Conservation (phyloP, 2,113 vertebrate species). For the Leptodactylus fuscus region DNA sequence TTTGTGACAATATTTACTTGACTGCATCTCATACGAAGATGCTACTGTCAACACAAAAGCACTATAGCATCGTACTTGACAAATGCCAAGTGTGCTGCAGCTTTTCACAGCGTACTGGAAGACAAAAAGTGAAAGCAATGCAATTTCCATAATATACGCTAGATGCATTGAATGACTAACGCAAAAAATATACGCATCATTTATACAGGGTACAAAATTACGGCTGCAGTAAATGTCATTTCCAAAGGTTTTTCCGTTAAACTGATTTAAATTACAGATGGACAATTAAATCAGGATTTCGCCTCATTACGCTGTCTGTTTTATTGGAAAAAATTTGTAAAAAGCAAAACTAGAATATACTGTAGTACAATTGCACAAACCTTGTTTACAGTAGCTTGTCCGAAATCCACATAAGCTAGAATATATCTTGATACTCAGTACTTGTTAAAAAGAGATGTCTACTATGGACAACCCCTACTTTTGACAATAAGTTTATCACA, state of each 20-base stretch:
- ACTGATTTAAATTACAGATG: conserved; percentile 25
- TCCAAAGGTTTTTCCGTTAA: conserved; percentile 12
- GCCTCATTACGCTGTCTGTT: not conserved
- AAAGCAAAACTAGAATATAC: too few relatives aligned
- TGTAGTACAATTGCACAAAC: too few relatives aligned
- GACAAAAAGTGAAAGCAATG: conserved; percentile 36
- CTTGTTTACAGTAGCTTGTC: too few relatives aligned
- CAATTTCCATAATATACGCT: conserved; percentile 53
- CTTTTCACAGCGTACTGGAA: conserved; percentile 36
- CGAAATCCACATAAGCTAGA: too few relatives aligned
- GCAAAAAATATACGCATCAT: conserved; percentile 48
- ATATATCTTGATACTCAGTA: too few relatives aligned
- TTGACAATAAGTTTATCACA: too few relatives aligned
- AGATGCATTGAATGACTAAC: conserved; percentile 38
- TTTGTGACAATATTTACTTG: conserved; percentile 60
- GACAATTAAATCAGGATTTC: conserved; percentile 20
- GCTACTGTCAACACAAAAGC: conserved; percentile 58
- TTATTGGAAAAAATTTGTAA: not conserved
- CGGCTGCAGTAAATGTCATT: conserved; percentile 22
- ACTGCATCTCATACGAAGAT: conserved; percentile 49
- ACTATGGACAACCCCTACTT: too few relatives aligned
- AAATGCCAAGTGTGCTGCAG: conserved; percentile 47
- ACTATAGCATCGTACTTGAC: conserved; percentile 50
- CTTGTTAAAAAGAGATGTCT: too few relatives aligned
- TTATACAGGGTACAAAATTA: conserved; percentile 33